A percentile compares a stretch with the other conserved stretches of the same genome.
phyloP scores from a whole-genome alignment of 2,113 vertebrate genomes.

The Hemiscyllium ocellatum region DNA sequence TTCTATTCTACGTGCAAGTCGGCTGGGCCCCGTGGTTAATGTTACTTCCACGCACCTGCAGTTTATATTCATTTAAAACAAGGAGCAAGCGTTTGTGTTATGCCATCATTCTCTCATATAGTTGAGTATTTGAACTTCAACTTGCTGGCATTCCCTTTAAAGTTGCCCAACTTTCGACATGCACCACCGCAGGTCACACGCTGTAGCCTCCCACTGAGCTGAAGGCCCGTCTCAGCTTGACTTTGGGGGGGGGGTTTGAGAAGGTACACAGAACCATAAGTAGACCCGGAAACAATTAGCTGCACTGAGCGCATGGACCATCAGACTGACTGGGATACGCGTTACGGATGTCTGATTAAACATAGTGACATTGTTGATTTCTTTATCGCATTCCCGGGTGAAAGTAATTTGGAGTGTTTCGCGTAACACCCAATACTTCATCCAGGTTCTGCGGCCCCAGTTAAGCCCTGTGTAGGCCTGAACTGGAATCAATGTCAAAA shows the following conservation, averaged over 20 bases:
- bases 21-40: constrained; percentile 46
- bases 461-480: background rate
- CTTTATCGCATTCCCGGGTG: background rate
- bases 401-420: background rate
- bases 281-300: constrained; percentile 20
- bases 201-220: background rate
- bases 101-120: constrained; percentile 51
- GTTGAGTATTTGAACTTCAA: background rate
- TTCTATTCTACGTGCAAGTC: constrained; percentile 59
- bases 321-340: background rate
- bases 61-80: constrained; percentile 47
- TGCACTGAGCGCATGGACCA: background rate
- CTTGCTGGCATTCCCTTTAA: background rate
- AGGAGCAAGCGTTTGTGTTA: constrained; percentile 65
- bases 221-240: background rate
- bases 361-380: background rate
- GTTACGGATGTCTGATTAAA: background rate
- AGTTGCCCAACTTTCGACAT: constrained; percentile 19
- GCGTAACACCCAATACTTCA: background rate
- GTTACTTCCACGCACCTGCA: background rate
- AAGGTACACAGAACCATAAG: background rate
- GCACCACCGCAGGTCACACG: background rate
- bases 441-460: background rate
- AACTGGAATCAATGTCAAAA: too few relatives aligned
- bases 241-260: background rate